Percentiles rank a stretch among this genome's conserved stretches.
Evolutionary conservation across 1,140 invertebrate genomes (phyloP).

Genomic region (Latrodectus geometricus): DNA sequence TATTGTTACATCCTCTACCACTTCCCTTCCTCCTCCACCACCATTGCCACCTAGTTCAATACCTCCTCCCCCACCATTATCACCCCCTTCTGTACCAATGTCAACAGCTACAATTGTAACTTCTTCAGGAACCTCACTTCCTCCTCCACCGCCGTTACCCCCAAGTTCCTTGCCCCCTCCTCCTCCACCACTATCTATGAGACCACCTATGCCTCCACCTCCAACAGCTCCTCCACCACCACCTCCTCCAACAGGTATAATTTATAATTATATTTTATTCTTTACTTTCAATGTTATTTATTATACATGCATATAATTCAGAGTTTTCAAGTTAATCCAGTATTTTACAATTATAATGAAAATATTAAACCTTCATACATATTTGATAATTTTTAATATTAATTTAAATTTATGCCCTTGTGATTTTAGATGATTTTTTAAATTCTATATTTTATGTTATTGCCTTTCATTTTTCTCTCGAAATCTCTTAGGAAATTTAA

Average conservation of each 20-base stretch:
- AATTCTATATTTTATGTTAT: too few relatives aligned
- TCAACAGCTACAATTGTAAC: conserved; percentile 4
- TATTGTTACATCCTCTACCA: background rate
- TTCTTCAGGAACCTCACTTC: conserved; percentile 11
- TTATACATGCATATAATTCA: background rate
- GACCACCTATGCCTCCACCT: conserved; percentile 58
- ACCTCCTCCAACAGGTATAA: conserved; percentile 60
- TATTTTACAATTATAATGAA: background rate
- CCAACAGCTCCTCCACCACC: conserved; percentile 64
- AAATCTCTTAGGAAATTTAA: too few relatives aligned
- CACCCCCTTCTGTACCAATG: conserved; percentile 16
- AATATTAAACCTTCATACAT: background rate
- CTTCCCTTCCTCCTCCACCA: conserved; percentile 32
- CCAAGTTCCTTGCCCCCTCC: conserved; percentile 24
- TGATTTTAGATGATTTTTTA: background rate
- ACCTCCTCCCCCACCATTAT: conserved; percentile 61
- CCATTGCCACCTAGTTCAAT: conserved; percentile 17
- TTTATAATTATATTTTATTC: background rate
- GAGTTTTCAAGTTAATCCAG: background rate
- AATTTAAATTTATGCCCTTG: background rate
- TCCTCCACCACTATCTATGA: conserved; percentile 64
- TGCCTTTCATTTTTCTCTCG: too few relatives aligned
- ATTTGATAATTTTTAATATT: background rate
- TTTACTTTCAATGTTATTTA: background rate
- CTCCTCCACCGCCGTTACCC: conserved; percentile 33